A percentile compares a stretch with the other conserved stretches of the same genome.
These are phyloP conservation scores for Syrrhaptes paradoxus DNA, from an alignment of 2,113 vertebrate genomes.

Conservation along the genomic window DNA sequence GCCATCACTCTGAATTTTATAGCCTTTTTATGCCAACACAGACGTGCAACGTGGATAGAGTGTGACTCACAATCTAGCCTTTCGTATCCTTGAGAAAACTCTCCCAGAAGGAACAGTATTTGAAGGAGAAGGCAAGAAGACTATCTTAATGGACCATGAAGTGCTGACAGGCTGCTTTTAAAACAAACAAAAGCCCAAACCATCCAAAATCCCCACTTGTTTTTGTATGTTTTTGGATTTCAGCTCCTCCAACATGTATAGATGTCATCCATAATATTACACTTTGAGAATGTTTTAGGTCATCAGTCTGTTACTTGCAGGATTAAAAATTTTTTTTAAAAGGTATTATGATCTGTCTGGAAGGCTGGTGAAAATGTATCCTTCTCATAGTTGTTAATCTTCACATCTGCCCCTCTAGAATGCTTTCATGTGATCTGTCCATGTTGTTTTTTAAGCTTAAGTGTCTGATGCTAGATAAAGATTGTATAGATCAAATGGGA, in stretches of 20 bases:
- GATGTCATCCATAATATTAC: not conserved
- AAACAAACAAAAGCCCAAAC: constrained; percentile 36
- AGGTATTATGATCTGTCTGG: constrained; percentile 40
- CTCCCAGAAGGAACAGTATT: not conserved
- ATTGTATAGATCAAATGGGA: constrained; percentile 62
- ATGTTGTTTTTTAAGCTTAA: constrained; percentile 56
- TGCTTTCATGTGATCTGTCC: constrained; percentile 60
- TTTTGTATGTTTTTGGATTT: constrained; percentile 23
- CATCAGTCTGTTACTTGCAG: constrained; percentile 22
- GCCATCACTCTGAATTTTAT: not conserved
- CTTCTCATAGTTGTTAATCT: constrained; percentile 52
- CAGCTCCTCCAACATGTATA: not conserved
- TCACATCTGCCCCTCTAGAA: constrained; percentile 48
- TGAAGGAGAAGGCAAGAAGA: not conserved
- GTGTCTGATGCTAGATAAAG: constrained; percentile 57
- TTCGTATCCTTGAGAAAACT: not conserved
- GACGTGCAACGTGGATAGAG: not conserved
- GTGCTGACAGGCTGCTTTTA: constrained; percentile 58
- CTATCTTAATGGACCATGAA: constrained; percentile 40
- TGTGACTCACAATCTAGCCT: not conserved
- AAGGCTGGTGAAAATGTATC: constrained; percentile 47
- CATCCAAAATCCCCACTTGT: not conserved
- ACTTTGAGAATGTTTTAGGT: constrained; percentile 20
- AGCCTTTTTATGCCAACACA: not conserved
- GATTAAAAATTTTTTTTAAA: constrained; percentile 47